Evolutionary conservation across 2,888 invertebrate genomes (phyloP).

Genomic region (Tubulanus polymorphus): DNA sequence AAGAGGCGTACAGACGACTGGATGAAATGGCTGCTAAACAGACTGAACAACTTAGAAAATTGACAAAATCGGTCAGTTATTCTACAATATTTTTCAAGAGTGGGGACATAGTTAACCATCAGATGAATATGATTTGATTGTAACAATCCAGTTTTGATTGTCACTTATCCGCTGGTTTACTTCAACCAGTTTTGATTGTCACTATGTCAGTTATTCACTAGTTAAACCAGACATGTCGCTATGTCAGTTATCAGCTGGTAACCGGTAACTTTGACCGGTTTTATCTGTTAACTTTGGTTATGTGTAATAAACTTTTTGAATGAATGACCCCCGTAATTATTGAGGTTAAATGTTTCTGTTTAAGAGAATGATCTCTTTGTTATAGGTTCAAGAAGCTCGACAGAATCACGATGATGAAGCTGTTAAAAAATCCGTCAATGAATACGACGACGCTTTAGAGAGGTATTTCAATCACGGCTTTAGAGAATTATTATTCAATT

Average conservation of each 20-base stretch:
- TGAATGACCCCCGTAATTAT: background rate
- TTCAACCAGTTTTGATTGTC: too few species aligned
- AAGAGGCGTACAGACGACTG: slow-evolving; percentile 85
- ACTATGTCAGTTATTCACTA: too few species aligned
- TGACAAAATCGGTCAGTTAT: slow-evolving; percentile 73
- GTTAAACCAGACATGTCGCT: too few species aligned
- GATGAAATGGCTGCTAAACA: slow-evolving; percentile 90
- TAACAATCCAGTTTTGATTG: too few species aligned
- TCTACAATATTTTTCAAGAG: too few species aligned
- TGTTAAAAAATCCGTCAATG: slow-evolving; percentile 82
- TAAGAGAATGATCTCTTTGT: background rate
- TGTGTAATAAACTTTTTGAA: background rate
- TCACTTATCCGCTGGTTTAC: too few species aligned
- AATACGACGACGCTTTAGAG: slow-evolving; percentile 86
- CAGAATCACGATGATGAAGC: slow-evolving; percentile 83
- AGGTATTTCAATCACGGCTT: slow-evolving; percentile 41
- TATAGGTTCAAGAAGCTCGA: slow-evolving; percentile 76
- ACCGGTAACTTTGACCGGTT: too few species aligned
- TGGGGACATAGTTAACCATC: too few species aligned
- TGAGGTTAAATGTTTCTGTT: background rate
- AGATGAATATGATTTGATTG: too few species aligned
- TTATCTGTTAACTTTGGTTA: background rate
- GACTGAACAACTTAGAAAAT: slow-evolving; percentile 81
- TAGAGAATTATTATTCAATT: too few species aligned
- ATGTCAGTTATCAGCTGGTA: too few species aligned